Conservation (phyloP, 2,888 invertebrate species). For the Deilephila elpenor region DNA sequence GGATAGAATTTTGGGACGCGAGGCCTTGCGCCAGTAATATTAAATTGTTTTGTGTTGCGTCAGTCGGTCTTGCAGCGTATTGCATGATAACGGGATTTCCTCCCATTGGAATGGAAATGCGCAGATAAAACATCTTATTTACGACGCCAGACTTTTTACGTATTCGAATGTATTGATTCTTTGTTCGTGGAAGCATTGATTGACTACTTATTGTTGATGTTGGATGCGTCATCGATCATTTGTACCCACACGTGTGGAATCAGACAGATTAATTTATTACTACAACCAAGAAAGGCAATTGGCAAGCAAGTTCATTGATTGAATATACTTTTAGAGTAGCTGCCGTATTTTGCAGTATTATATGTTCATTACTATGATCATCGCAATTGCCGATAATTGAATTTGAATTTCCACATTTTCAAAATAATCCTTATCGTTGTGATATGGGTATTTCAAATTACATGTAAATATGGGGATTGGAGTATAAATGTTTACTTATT, state of each 20-base stretch:
- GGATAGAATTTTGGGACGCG: slow-evolving; percentile 15
- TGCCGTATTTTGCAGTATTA: not conserved
- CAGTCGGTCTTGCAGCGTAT: slow-evolving; percentile 17
- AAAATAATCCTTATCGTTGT: too few species aligned
- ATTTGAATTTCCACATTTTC: too few species aligned
- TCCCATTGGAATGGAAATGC: slow-evolving; percentile 30
- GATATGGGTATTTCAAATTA: too few species aligned
- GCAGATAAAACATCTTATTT: slow-evolving; percentile 30
- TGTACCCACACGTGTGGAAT: not conserved
- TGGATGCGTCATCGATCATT: not conserved
- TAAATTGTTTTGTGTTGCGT: slow-evolving; percentile 18
- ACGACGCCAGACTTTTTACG: not conserved
- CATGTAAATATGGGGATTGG: too few species aligned
- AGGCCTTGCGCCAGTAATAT: slow-evolving; percentile 9
- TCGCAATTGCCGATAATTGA: too few species aligned
- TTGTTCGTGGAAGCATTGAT: not conserved
- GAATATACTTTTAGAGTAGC: not conserved
- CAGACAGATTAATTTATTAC: not conserved
- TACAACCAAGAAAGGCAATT: not conserved
- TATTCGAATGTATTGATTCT: not conserved
- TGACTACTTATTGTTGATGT: not conserved
- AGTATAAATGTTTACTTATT: too few species aligned
- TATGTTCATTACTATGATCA: not conserved
- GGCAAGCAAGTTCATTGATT: not conserved
- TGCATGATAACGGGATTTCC: slow-evolving; percentile 24